Evolutionary conservation across 2,113 vertebrate species (phyloP).

Genomic region (Euleptes europaea): DNA sequence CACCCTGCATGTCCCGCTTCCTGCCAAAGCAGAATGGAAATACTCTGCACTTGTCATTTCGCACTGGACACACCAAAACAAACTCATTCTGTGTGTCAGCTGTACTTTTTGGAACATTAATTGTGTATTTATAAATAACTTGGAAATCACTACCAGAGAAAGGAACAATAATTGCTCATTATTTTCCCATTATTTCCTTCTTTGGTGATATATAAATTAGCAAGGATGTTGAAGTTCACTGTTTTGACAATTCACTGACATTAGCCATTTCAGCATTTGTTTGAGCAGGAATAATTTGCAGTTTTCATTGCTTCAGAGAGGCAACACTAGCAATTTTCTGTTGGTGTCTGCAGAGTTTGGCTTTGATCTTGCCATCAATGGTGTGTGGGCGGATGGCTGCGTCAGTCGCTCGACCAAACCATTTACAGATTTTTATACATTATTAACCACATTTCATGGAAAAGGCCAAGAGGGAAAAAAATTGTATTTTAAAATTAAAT

Average conservation of each 20-base stretch:
- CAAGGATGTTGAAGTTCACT: conserved; percentile 53
- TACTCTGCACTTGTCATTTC: background rate
- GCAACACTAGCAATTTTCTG: conserved; percentile 63
- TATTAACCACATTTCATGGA: conserved; percentile 13
- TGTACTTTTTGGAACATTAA: conserved; percentile 28
- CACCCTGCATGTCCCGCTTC: background rate
- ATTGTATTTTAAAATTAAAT: conserved; percentile 1
- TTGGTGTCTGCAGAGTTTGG: conserved; percentile 46
- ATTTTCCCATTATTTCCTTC: conserved; percentile 70
- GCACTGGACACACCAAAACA: background rate
- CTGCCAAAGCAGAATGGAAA: background rate
- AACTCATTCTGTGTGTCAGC: conserved; percentile 19
- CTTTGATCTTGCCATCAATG: conserved; percentile 20
- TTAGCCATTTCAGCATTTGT: conserved; percentile 64
- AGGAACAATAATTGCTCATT: conserved; percentile 63
- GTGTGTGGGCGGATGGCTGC: background rate
- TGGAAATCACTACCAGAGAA: conserved; percentile 56
- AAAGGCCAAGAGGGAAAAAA: background rate
- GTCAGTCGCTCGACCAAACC: background rate
- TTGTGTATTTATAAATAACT: conserved; percentile 56
- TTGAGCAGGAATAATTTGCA: conserved; percentile 66
- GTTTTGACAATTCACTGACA: conserved; percentile 69
- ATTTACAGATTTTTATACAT: background rate
- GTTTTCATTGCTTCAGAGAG: conserved; percentile 61
- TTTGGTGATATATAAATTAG: conserved; percentile 68